Evolutionary conservation across 2,888 invertebrate species (phyloP), one percentile per base, ranked within the genome.

Genomic region (Automeris io): DNA sequence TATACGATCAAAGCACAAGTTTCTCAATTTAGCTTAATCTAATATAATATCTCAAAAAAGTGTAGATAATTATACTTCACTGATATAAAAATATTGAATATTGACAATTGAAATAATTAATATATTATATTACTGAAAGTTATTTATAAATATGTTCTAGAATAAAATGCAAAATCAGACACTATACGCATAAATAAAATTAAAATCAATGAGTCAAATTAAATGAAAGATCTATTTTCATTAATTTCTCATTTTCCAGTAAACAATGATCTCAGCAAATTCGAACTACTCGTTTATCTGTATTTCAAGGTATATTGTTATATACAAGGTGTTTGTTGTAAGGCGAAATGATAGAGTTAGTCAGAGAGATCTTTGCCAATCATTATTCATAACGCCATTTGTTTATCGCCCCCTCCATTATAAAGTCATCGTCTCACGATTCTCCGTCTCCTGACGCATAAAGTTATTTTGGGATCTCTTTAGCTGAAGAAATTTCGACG

Each of bases 331-430:
- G n/a, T n/a, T n/a, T n/a, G 35, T 35, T 36, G 8, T 51, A 54
- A 47, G 47, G 45, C 19, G 47, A 29, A 29, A 37, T 50, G 52
- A 57, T 65, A 51, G 42, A 41, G 39, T 69, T 57, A 78, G 61
- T 75, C 74, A 71, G 42, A 54, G 58, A 56, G 57, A 74, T 48
- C 55, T 68, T 72, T 75, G 77, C 70, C 77, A 78, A 74, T 70
- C 64, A 70, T 79, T 76, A 77, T 69, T 81, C 77, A 79, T 70
- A 65, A 52, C 48, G 43, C 46, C 44, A 49, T 53, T 54, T 71
- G 74, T 77, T 76, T 75, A 75, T 74, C 67, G 65, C 63, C 56
- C 60, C 60, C 60, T 56, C 53, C 59, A 64, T 70, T 36, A 53
- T 46, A 49, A 64, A 76, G 66, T 82, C 80, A 80, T 74, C 75